phyloP scores from a whole-genome alignment of 2,797 vertebrate species.

The Galago senegalensis region DNA sequence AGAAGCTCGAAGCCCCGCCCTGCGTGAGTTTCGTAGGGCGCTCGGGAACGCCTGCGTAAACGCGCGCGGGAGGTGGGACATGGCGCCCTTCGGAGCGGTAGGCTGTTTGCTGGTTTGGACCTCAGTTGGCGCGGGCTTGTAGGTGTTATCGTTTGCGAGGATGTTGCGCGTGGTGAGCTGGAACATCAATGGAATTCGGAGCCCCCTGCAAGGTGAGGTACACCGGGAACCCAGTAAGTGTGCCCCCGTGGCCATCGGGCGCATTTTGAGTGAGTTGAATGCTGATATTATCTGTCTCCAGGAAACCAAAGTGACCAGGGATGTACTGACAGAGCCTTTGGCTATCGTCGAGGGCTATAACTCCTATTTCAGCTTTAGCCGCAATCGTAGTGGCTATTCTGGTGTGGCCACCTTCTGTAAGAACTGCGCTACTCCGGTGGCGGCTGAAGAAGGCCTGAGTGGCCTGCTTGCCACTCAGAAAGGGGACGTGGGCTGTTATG shows the following conservation, averaged over 20 bases:
- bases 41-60: background rate
- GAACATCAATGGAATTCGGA: slow-evolving; percentile 96
- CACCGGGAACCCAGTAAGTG: slow-evolving; percentile 56
- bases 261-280: slow-evolving; percentile 91
- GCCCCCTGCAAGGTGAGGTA: slow-evolving; percentile 81
- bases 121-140: too few relatives aligned
- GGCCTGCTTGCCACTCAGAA: slow-evolving; percentile 91
- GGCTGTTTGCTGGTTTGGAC: fast-evolving
- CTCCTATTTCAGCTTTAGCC: slow-evolving; percentile 95
- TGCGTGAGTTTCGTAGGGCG: background rate
- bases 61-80: background rate
- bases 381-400: slow-evolving; percentile 94
- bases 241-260: slow-evolving; percentile 83
- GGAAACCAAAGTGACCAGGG: slow-evolving; percentile 95
- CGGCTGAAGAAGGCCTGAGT: slow-evolving; percentile 95
- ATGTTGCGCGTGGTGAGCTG: slow-evolving; percentile 92
- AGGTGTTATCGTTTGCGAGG: fast-evolving
- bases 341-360: slow-evolving; percentile 95
- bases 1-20: background rate
- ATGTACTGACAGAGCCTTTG: slow-evolving; percentile 93
- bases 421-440: slow-evolving; percentile 90
- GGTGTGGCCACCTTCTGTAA: slow-evolving; percentile 91
- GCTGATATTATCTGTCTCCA: slow-evolving; percentile 95
- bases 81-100: fast-evolving
- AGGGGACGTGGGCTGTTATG: slow-evolving; percentile 91